Conservation (phyloP, 2,113 vertebrate genomes). For the Otocyon megalotis region DNA sequence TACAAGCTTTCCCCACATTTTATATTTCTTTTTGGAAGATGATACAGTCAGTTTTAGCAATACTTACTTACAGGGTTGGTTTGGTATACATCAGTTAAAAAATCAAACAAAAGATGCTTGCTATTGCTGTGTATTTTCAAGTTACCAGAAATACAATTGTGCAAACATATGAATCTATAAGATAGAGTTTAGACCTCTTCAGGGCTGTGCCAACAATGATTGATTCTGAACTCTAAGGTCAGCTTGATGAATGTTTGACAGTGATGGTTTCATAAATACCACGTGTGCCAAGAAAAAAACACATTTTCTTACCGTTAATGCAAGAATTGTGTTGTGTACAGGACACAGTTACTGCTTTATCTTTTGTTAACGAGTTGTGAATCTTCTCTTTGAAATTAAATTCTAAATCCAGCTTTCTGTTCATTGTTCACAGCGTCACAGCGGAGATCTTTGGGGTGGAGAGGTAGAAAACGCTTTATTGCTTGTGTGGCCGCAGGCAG, state of each 20-base stretch:
- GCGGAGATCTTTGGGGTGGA: conserved; percentile 95
- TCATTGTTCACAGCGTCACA: conserved; percentile 94
- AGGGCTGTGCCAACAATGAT: background rate
- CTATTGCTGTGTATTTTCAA: conserved; percentile 31
- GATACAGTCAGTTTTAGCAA: background rate
- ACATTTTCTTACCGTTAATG: conserved; percentile 57
- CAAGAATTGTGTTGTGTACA: conserved; percentile 78
- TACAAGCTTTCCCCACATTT: background rate
- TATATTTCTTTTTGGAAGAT: background rate
- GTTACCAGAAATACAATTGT: background rate
- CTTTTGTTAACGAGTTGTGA: conserved; percentile 82
- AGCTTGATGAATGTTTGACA: background rate
- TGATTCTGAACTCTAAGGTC: conserved; percentile 40
- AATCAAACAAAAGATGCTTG: conserved; percentile 7
- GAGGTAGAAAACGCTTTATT: conserved; percentile 95
- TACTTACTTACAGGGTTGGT: background rate
- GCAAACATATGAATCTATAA: background rate
- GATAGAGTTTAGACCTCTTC: background rate
- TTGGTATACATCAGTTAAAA: background rate
- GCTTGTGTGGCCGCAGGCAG: conserved; percentile 91
- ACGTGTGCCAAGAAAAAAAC: conserved; percentile 55
- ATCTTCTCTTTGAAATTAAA: conserved; percentile 75
- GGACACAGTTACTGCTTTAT: conserved; percentile 76
- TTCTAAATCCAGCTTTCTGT: conserved; percentile 88
- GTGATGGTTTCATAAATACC: conserved; percentile 15